Conservation (phyloP, 2,797 vertebrate species). For the Alosa sapidissima region DNA sequence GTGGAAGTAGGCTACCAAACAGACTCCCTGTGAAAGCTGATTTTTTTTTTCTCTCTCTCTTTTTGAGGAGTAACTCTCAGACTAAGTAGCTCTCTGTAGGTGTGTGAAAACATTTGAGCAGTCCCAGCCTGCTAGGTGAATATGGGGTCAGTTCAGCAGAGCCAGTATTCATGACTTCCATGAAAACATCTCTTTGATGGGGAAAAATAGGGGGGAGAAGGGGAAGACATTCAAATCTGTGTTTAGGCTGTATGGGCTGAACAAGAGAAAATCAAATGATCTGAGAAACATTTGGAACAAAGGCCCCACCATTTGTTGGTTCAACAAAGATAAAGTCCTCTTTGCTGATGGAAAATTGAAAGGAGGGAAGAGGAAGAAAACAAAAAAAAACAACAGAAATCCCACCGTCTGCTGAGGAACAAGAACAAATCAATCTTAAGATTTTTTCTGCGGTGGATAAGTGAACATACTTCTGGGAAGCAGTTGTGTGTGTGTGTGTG, state of each 20-base stretch:
- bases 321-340: not conserved
- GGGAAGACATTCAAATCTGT: not conserved
- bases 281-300: not conserved
- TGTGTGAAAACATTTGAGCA: conserved; percentile 5
- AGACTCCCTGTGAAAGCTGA: not conserved
- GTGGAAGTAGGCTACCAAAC: not conserved
- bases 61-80: not conserved
- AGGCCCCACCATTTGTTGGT: not conserved
- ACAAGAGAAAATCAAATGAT: not conserved
- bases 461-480: conserved; percentile 49
- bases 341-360: conserved; percentile 8
- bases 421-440: conserved; percentile 35
- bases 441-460: conserved; percentile 41
- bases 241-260: not conserved
- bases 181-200: not conserved
- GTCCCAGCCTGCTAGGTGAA: not conserved
- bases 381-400: conserved; percentile 24
- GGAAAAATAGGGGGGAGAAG: not conserved
- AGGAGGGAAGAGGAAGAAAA: not conserved
- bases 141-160: not conserved
- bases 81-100: conserved; percentile 9
- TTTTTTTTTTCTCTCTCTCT: too few relatives aligned
- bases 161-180: conserved; percentile 4
- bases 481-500: conserved; percentile 13
- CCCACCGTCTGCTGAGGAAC: conserved; percentile 37